phyloP scores from a whole-genome alignment of 2,113 vertebrate genomes.

The Megaceryle torquata region DNA sequence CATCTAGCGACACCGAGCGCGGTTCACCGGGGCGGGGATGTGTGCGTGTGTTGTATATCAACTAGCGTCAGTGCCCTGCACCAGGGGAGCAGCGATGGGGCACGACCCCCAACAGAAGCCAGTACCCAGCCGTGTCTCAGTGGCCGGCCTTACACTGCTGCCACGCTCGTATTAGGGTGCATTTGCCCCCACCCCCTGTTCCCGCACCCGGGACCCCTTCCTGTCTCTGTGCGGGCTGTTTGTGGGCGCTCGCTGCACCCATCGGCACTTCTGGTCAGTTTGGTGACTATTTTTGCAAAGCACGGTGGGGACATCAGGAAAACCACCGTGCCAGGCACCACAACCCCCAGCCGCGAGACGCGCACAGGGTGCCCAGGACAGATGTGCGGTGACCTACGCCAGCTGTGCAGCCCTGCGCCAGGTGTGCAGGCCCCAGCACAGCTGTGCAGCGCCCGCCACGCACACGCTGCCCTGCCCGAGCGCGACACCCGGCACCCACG shows the following conservation, averaged over 20 bases:
- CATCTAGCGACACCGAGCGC: conserved; percentile 17
- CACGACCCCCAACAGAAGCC: background rate
- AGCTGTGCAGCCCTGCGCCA: background rate
- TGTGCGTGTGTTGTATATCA: background rate
- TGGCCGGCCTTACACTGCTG: background rate
- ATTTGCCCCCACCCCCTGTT: background rate
- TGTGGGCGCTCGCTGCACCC: background rate
- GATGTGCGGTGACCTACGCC: background rate
- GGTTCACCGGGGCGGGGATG: fast-evolving
- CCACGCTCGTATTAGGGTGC: background rate
- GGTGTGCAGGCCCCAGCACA: background rate
- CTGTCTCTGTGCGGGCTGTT: fast-evolving
- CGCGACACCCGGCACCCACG: fast-evolving
- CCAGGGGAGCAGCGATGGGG: background rate
- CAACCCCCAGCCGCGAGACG: background rate
- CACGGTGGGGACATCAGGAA: too few relatives aligned
- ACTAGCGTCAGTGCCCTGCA: background rate
- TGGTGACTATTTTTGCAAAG: background rate
- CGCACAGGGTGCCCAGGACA: background rate
- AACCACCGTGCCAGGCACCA: background rate
- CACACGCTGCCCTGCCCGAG: background rate
- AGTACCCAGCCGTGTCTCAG: background rate
- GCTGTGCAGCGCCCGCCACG: background rate
- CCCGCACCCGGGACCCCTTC: too few relatives aligned
- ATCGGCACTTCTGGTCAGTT: too few relatives aligned